Evolutionary conservation across 2,113 vertebrate species (phyloP), one percentile per base, ranked within the genome.

Genomic region (Argyrosomus japonicus): DNA sequence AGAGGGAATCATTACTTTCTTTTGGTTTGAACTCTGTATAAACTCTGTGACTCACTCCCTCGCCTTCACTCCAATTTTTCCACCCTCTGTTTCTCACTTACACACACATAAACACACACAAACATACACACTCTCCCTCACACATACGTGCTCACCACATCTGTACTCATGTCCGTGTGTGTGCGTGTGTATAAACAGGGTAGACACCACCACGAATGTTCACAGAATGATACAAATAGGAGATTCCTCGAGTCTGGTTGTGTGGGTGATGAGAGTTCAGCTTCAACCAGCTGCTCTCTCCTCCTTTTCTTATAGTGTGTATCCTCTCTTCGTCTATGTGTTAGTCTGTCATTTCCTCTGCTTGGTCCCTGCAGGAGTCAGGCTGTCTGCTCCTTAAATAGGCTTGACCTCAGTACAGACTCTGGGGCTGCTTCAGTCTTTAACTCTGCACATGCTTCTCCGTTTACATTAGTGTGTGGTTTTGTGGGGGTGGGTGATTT

Each of bases 371-470:
- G 83, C 65, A 87, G 93, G 91, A 94, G 93, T 93, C 94, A 75
- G 88, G 15, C 89, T 85, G 93, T 93, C 94, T 94, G 89, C 91
- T 93, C 90, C 80, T 75, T 89, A 93, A 95, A 94, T 95, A 94
- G 91, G 64, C 82, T 70, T 91, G 90, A 91, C 93, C 93, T 90
- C 90, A 90, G 91, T 25, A 36, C 75, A 88, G 91, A 91, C 91
- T 87, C 75, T 18, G 84, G 75, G 89, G 81, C 89, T 84, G 87
- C 90, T 78, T 78, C 86, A 72, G 86, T 88, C 90, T 90, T 90
- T 87, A 84, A 89, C 87, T 89, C 47, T 47, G 87, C 86, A 80
- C 87, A 89, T 86, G 88, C 81, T 84, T 92, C 88, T 90, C 85
- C 82, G 27, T 87, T 91, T 87, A 86, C 89, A 84, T 76, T 78